phyloP scores from a whole-genome alignment of 2,113 vertebrate genomes.

The Leptocoma aspasia region DNA sequence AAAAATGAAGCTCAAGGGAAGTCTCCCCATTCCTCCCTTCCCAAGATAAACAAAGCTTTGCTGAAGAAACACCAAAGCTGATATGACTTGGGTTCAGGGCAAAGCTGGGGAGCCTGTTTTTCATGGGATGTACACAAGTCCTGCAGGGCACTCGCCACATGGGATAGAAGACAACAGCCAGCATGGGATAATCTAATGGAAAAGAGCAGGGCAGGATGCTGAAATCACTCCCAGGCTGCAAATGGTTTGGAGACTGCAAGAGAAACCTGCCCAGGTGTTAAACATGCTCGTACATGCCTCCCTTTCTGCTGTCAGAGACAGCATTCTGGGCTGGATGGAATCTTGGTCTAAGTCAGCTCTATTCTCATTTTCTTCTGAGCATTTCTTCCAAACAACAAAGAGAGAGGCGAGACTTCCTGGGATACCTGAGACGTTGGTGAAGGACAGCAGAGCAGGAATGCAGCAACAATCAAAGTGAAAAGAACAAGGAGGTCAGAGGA shows the following conservation, averaged over 20 bases:
- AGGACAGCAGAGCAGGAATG: neutral
- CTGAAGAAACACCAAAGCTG: neutral
- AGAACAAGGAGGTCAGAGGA: neutral
- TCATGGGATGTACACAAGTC: neutral
- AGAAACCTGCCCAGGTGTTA: neutral
- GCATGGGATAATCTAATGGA: neutral
- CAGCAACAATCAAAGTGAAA: neutral
- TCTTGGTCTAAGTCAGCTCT: neutral
- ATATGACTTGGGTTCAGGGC: neutral
- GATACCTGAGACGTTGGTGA: neutral
- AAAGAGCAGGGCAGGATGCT: neutral
- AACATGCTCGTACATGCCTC: fast-evolving
- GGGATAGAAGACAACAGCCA: neutral
- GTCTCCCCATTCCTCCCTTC: too few relatives aligned
- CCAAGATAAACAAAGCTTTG: neutral
- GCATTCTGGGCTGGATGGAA: neutral
- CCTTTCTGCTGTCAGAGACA: neutral
- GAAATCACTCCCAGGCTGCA: neutral
- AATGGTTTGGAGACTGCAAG: neutral
- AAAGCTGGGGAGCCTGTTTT: neutral
- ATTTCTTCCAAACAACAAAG: neutral
- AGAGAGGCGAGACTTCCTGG: neutral
- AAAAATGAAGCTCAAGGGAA: neutral
- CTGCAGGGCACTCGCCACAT: neutral
- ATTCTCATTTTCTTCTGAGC: neutral